A percentile compares a stretch with the other conserved stretches of the same genome.
Conservation (phyloP, 2,797 vertebrate species). For the Chloroceryle inda region DNA sequence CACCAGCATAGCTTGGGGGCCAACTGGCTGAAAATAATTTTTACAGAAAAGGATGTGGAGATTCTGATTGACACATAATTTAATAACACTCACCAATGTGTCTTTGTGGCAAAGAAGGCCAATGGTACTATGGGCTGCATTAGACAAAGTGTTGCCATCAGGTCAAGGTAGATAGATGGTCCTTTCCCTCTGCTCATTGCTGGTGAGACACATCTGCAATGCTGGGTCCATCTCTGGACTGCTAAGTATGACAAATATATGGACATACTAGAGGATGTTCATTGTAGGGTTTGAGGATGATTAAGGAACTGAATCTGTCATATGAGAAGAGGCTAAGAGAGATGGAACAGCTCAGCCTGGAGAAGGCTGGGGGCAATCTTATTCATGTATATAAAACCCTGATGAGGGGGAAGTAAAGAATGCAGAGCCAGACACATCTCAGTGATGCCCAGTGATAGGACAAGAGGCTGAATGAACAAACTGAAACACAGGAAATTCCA, state of each 20-base stretch:
- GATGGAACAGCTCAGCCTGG: background rate
- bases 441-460: background rate
- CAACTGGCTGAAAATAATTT: background rate
- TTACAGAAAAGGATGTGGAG: background rate
- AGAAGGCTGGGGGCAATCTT: background rate
- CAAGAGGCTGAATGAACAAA: background rate
- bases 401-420: background rate
- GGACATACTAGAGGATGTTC: background rate
- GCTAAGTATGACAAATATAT: background rate
- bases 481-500: background rate
- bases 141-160: background rate
- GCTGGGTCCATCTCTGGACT: background rate
- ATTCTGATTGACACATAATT: background rate
- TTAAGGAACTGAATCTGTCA: background rate
- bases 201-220: background rate
- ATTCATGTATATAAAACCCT: background rate
- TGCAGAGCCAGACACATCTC: background rate
- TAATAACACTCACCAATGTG: background rate
- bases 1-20: fast-evolving
- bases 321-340: background rate
- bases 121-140: background rate
- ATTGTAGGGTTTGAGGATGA: too few relatives aligned
- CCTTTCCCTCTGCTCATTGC: background rate
- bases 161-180: background rate
- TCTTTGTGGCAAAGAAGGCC: background rate